phyloP scores from a whole-genome alignment of 2,888 invertebrate genomes.

The Tribolium freemani region DNA sequence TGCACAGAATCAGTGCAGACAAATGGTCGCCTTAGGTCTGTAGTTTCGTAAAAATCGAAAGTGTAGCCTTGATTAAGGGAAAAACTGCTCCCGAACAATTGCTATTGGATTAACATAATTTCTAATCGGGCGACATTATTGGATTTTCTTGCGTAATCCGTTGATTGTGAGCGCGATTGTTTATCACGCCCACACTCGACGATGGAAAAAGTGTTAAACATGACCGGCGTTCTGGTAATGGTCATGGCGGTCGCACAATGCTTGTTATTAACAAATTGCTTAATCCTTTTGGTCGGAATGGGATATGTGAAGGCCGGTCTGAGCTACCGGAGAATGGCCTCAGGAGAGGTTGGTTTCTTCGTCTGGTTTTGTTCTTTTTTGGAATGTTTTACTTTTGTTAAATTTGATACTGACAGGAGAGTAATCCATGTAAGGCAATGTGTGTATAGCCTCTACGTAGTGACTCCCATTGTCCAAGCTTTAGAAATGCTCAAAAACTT shows the following conservation, averaged over 20 bases:
- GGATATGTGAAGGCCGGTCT: slow-evolving; percentile 7
- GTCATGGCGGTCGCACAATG: slow-evolving; percentile 30
- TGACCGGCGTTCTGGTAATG: slow-evolving; percentile 27
- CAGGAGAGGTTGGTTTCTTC: slow-evolving; percentile 12
- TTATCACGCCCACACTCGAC: slow-evolving; percentile 12
- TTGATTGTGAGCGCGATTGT: slow-evolving; percentile 20
- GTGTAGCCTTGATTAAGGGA: not conserved
- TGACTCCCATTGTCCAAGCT: too few species aligned
- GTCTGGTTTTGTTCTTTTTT: not conserved
- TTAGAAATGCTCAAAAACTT: too few species aligned
- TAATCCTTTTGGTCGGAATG: slow-evolving; percentile 19
- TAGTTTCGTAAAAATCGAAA: slow-evolving; percentile 21
- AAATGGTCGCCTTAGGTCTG: slow-evolving; percentile 2
- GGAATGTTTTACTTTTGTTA: not conserved
- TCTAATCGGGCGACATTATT: slow-evolving; percentile 15
- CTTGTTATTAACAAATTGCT: slow-evolving; percentile 29
- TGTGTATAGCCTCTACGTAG: too few species aligned
- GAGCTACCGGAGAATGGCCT: slow-evolving; percentile 7
- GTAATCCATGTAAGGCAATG: not conserved
- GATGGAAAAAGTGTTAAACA: slow-evolving; percentile 1
- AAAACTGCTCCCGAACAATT: slow-evolving; percentile 11
- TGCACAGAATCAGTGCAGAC: not conserved
- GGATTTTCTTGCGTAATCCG: slow-evolving; percentile 20
- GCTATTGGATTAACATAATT: slow-evolving; percentile 20
- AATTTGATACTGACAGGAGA: not conserved